Percentiles rank a stretch among this genome's conserved stretches.
Evolutionary conservation across 2,888 invertebrate species (phyloP).

Genomic region (Cerastis leucographa): DNA sequence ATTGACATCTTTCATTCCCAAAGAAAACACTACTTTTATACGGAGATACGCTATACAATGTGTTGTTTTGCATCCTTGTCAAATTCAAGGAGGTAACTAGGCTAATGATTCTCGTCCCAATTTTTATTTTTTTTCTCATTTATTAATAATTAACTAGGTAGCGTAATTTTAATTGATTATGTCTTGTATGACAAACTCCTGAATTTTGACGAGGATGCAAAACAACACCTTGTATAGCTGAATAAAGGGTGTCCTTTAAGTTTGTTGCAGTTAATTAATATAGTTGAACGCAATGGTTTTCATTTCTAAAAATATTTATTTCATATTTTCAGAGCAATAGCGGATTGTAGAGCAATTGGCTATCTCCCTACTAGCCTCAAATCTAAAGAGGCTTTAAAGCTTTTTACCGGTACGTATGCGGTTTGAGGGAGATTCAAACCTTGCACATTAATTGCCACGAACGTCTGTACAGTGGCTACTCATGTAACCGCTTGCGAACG

Average conservation of each 20-base stretch:
- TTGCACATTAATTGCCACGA: not conserved
- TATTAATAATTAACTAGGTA: no score
- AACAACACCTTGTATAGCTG: no score
- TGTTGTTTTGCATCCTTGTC: no score
- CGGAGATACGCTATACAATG: not conserved
- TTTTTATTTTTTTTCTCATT: no score
- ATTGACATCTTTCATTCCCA: not conserved
- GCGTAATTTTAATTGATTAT: no score
- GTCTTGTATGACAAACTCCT: no score
- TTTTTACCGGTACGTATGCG: conserved; percentile 66
- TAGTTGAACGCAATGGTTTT: no score
- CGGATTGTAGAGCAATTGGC: conserved; percentile 67
- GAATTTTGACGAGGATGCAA: no score
- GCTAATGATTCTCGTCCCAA: no score
- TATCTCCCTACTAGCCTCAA: conserved; percentile 34
- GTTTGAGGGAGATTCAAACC: not conserved
- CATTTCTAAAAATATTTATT: not conserved
- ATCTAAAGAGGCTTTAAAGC: conserved; percentile 68
- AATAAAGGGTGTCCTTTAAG: not conserved
- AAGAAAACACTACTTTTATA: not conserved
- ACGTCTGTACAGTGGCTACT: not conserved
- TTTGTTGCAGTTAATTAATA: not conserved
- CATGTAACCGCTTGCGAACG: not conserved
- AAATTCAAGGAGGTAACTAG: no score
- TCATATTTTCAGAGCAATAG: conserved; percentile 74